A percentile compares a stretch with the other conserved stretches of the same genome.
Evolutionary conservation across 1,140 invertebrate genomes (phyloP).

Genomic region (Delia radicum): DNA sequence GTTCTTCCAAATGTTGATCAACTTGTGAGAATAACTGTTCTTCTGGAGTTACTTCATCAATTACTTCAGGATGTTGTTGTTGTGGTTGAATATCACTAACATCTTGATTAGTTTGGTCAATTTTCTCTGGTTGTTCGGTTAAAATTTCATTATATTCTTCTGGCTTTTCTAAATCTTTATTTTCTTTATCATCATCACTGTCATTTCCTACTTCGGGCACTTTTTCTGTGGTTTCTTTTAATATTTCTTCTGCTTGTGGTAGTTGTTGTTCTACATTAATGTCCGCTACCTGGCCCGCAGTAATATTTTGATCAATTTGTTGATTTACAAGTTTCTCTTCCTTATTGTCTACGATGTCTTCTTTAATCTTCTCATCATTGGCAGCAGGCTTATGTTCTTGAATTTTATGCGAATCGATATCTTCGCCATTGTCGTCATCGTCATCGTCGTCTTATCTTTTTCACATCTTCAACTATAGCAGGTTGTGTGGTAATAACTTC

Average conservation of each 20-base stretch:
- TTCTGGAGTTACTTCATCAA: neutral
- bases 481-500: conserved; percentile 11
- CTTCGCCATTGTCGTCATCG: conserved; percentile 21
- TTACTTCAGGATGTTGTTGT: neutral
- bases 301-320: neutral
- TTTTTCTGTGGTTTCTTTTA: neutral
- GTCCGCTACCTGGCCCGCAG: conserved; percentile 6
- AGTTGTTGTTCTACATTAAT: neutral
- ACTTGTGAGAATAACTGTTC: neutral
- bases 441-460: conserved; percentile 27
- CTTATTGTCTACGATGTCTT: neutral
- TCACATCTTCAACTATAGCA: neutral
- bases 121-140: neutral
- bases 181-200: neutral
- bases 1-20: neutral
- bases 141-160: neutral
- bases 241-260: conserved; percentile 27
- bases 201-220: neutral
- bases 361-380: neutral
- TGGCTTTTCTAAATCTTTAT: neutral
- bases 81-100: conserved; percentile 1
- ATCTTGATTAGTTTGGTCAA: conserved; percentile 1
- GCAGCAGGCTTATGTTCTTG: neutral
- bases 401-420: neutral
- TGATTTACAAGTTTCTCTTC: neutral